Conservation (phyloP, 2,888 invertebrate species). For the Agriopis aurantiaria region DNA sequence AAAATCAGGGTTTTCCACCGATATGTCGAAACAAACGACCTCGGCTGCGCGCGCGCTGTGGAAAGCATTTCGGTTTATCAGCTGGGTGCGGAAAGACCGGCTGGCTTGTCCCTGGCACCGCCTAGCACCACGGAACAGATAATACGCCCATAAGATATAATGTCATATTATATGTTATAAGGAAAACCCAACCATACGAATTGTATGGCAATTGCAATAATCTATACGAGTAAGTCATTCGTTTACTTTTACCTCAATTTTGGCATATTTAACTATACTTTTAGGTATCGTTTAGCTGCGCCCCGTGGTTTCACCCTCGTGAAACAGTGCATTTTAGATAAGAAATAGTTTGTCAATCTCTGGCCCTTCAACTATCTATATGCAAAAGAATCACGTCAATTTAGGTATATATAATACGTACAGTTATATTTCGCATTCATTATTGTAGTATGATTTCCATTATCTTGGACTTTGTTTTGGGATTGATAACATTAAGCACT, state of each 20-base stretch:
- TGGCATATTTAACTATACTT: neutral
- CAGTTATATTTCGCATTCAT: no score
- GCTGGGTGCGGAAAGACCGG: slow-evolving; percentile 69
- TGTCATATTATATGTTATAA: slow-evolving; percentile 24
- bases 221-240: neutral
- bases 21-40: slow-evolving; percentile 40
- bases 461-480: neutral
- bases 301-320: no score
- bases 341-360: no score
- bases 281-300: no score
- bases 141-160: slow-evolving; percentile 62
- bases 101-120: slow-evolving; percentile 68
- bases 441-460: neutral
- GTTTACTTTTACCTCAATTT: neutral
- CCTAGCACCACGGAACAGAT: slow-evolving; percentile 68
- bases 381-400: no score
- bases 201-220: neutral
- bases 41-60: slow-evolving; percentile 65
- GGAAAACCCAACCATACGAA: slow-evolving; percentile 36
- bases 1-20: slow-evolving; percentile 37
- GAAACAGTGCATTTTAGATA: no score
- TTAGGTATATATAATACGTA: no score
- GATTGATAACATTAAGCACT: slow-evolving; percentile 5
- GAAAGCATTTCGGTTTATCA: slow-evolving; percentile 70
- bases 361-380: no score